These are phyloP conservation scores for Drosophila setosimentum DNA, from an alignment of 2,888 invertebrate genomes.

Conservation along the genomic window DNA sequence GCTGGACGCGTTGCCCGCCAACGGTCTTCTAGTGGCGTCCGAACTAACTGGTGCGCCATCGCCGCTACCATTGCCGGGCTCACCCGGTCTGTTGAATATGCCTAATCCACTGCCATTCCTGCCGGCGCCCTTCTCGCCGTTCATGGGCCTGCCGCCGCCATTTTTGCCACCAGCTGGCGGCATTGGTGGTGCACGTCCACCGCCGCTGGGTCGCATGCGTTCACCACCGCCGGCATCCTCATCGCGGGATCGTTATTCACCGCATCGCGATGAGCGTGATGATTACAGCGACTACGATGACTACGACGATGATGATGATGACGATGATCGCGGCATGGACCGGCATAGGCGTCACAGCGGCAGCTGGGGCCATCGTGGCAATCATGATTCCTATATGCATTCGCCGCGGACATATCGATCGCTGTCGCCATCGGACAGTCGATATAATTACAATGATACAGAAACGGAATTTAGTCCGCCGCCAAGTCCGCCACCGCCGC, in stretches of 20 bases:
- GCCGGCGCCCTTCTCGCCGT: conserved; percentile 87
- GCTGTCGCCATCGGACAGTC: conserved; percentile 84
- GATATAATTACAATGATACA: conserved; percentile 87
- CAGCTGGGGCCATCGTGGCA: conserved; percentile 71
- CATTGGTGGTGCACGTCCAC: conserved; percentile 86
- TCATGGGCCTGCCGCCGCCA: conserved; percentile 87
- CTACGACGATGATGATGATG: conserved; percentile 69
- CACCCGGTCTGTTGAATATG: conserved; percentile 83
- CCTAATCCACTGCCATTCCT: conserved; percentile 87
- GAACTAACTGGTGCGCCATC: conserved; percentile 81
- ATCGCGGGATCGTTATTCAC: conserved; percentile 64
- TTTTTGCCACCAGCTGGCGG: conserved; percentile 85
- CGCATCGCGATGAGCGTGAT: conserved; percentile 67
- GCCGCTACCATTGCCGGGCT: conserved; percentile 84
- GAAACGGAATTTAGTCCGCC: conserved; percentile 90
- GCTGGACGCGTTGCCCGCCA: conserved; percentile 44
- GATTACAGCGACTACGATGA: conserved; percentile 78
- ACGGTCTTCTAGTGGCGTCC: conserved; percentile 45
- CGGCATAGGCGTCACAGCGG: conserved; percentile 66
- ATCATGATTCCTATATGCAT: conserved; percentile 80
- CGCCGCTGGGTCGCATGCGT: conserved; percentile 87
- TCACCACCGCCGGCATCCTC: conserved; percentile 85
- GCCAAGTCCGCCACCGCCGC: conserved; percentile 86
- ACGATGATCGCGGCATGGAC: conserved; percentile 54
- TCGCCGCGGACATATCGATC: conserved; percentile 83